These are phyloP conservation scores for Opisthocomus hoazin DNA, from an alignment of 2,113 vertebrate genomes.

Conservation along the genomic window DNA sequence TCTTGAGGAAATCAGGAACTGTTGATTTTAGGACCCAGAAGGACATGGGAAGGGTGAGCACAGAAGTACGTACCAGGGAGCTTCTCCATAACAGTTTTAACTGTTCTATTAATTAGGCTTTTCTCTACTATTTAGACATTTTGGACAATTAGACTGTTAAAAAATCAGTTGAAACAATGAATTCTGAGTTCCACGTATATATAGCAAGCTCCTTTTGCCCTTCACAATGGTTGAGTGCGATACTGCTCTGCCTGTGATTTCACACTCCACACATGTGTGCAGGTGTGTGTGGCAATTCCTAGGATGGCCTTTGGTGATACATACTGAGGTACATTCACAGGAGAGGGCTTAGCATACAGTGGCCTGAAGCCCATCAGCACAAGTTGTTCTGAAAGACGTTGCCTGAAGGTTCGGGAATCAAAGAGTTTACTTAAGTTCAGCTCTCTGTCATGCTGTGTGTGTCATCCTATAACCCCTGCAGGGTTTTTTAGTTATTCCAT, in stretches of 20 bases:
- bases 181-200: neutral
- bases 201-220: neutral
- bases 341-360: neutral
- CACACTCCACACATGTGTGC: neutral
- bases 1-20: neutral
- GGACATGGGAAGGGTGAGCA: neutral
- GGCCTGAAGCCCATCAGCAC: neutral
- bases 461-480: neutral
- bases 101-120: neutral
- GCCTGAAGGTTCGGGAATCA: neutral
- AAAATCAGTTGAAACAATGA: neutral
- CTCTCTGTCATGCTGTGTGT: neutral
- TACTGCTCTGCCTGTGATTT: neutral
- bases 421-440: neutral
- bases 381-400: neutral
- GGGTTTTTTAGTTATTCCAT: neutral
- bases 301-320: neutral
- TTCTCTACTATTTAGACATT: neutral
- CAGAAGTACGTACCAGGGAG: neutral
- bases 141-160: neutral
- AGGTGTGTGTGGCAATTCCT: neutral
- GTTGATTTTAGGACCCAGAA: neutral
- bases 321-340: neutral
- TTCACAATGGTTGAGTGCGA: rapidly evolving
- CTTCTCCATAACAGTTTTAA: neutral